These are phyloP conservation scores for Chydorus sphaericus DNA, from an alignment of 2,888 invertebrate genomes.

Conservation along the genomic window DNA sequence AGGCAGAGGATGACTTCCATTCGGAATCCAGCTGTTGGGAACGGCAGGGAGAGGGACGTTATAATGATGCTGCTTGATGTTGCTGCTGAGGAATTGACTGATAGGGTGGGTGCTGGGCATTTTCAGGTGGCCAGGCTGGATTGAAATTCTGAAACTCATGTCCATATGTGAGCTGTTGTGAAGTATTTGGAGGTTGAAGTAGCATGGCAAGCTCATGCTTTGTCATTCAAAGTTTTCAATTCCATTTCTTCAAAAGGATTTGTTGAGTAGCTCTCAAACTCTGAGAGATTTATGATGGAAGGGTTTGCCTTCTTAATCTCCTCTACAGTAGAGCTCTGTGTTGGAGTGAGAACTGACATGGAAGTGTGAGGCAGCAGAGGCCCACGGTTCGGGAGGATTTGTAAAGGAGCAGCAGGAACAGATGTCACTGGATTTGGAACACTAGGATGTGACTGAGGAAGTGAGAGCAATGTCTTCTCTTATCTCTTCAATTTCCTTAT, in stretches of 20 bases:
- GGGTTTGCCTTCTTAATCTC: background rate
- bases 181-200: constrained; percentile 22
- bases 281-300: constrained; percentile 39
- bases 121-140: too few species aligned
- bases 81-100: background rate
- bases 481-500: background rate
- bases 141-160: background rate
- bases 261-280: constrained; percentile 81
- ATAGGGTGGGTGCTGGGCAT: too few species aligned
- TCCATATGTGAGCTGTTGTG: background rate
- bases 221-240: constrained; percentile 78
- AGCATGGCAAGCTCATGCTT: constrained; percentile 79
- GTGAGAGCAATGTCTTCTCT: background rate
- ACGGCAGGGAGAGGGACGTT: background rate
- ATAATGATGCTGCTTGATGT: background rate
- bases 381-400: background rate
- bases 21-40: background rate
- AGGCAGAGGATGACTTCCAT: background rate
- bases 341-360: background rate
- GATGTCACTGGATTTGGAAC: too few species aligned
- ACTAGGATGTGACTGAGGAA: background rate
- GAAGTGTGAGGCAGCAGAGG: background rate
- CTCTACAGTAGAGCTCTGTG: background rate
- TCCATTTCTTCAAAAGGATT: constrained; percentile 89
- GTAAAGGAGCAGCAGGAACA: too few species aligned